Base-by-base conservation (phyloP, 2,797 vertebrate genomes). In the Craterocephalus amniculus region DNA sequence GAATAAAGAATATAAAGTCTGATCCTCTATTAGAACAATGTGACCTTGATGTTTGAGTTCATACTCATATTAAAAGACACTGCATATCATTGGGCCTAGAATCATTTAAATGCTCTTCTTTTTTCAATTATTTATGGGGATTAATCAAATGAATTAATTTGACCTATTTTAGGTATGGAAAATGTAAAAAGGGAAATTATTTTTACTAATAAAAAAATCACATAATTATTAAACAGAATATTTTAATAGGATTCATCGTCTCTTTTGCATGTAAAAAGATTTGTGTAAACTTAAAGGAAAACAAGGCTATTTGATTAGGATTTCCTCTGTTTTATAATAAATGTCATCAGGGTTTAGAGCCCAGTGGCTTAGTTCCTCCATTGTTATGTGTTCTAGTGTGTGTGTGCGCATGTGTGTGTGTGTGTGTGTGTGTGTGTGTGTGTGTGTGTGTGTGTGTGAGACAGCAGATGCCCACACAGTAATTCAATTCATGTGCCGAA, bases 401-500 rank as follows among this genome's bases (percentile, higher is more conserved):
- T 45, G 26, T 63, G 67, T 57, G 45, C 31, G 29, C 63, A 3
- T 54, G 56, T 62, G 34, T 35, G 34, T 34, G 32, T 9, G 24
- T 64, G 66, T 58, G 43, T 36, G 32, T 62, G 4, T 45, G 40
- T 20, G 18, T 45, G 26, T 63, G 67, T 57, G 45, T 34, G 29
- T 66, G 4, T 54, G 56, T 62, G 34, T 35, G 34, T 54, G 56
- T 59, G 45, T 34, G 55, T 24, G 22, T 70, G 18, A 38, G 69
- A 26, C 58, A 40, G 59, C 80, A 84, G 71, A 73, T 63, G 71
- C 70, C 60, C 62, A 49, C 66, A 61, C 49, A 43, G 22, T 81
- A 80, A 91, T 85, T 49, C 6, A 62, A 89, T 91, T 57, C 81
- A 13, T 1, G 59, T 0, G 7, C 32, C 58, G 31, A 75, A 84